Evolutionary conservation across 2,888 invertebrate genomes (phyloP), one percentile per base, ranked within the genome.

Genomic region (Cancer borealis): DNA sequence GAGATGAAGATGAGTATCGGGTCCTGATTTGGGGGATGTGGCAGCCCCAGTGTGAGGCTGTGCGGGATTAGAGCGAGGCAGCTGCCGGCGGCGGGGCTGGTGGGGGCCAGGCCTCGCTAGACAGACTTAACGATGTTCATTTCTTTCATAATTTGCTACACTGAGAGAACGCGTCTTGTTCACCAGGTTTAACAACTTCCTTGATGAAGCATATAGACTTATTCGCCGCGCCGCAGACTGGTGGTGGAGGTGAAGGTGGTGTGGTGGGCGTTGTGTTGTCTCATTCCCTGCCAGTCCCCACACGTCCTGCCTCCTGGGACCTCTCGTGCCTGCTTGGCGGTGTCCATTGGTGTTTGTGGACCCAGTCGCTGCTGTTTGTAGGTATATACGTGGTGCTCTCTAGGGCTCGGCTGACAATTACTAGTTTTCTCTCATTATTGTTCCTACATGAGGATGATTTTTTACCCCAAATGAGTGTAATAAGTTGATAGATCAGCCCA

Each of bases 1-100:
- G 93, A 93, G 93, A 93, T 93, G 93, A 93, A 93, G 93, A 93
- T 93, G 93, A 30, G 92, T 93, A 93, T 93, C 93, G 66, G 88
- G 87, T 47, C 92, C 93, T 93, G 93, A 93, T 93, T 93, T 92
- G 93, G 91, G 93, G 93, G 93, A 90, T 93, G 93, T 93, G 93
- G 93, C 93, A 93, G 93, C 92, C 92, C 93, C 91, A 93, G 93
- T 93, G 93, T 93, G 93, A 93, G 93, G 93, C 89, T 90, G 66
- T 93, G 93, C 87, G 88, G 93, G 93, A 93, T 93, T 93, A 93
- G 88, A 93, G 93, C 66, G 60, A 92, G 46, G 88, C 91, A 93
- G 88, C 91, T 87, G 93, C 93, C 91, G 92, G 93, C 91, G 66
- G 49, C 17, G 89, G 30, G 47, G n/a, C 47, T 73, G 79, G 30